These are phyloP conservation scores for Parambassis ranga DNA, from an alignment of 2,797 vertebrate genomes.

Conservation along the genomic window DNA sequence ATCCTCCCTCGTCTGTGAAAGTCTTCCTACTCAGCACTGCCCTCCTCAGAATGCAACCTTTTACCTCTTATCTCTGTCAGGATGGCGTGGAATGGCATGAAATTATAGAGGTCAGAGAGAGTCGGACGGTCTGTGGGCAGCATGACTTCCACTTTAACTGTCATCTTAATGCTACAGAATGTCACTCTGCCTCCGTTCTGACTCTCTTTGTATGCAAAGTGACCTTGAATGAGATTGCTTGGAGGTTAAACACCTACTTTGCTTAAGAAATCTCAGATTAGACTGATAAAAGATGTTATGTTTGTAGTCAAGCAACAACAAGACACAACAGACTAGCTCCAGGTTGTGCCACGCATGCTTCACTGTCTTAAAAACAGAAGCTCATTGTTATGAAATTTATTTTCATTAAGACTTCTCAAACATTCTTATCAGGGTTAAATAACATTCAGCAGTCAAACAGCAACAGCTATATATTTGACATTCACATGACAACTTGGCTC, in stretches of 20 bases:
- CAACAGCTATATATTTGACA: too few relatives aligned
- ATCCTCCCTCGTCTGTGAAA: neutral
- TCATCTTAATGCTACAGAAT: conserved; percentile 2
- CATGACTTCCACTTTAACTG: neutral
- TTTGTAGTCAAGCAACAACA: too few relatives aligned
- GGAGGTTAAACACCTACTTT: neutral
- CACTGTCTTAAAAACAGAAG: too few relatives aligned
- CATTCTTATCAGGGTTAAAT: too few relatives aligned
- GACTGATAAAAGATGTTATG: too few relatives aligned
- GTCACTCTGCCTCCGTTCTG: neutral
- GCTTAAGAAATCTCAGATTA: too few relatives aligned
- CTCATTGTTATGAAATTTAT: too few relatives aligned
- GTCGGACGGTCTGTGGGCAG: neutral
- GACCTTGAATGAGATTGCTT: neutral
- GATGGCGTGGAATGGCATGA: conserved; percentile 20
- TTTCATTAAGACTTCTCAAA: too few relatives aligned
- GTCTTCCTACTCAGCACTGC: neutral
- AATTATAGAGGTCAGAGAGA: conserved; percentile 32
- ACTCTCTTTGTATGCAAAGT: neutral
- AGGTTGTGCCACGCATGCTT: too few relatives aligned
- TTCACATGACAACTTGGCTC: too few relatives aligned
- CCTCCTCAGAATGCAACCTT: conserved; percentile 23
- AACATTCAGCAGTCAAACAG: too few relatives aligned
- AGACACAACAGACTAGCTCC: too few relatives aligned
- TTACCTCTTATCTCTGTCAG: conserved; percentile 17